phyloP scores from a whole-genome alignment of 2,113 vertebrate species.

The Xiphias gladius region DNA sequence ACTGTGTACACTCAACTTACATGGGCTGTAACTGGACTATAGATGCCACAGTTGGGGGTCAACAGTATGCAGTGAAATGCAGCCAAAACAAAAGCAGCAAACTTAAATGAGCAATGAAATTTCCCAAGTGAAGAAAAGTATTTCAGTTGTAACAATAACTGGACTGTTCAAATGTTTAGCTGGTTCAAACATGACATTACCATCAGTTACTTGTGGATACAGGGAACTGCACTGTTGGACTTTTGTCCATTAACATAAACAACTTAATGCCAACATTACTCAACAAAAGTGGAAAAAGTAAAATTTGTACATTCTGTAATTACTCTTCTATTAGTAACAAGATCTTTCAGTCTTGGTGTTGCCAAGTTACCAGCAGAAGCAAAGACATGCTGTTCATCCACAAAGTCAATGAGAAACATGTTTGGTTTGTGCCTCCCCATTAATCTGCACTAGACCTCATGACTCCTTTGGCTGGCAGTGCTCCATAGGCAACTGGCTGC shows the following conservation, averaged over 20 bases:
- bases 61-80: not conserved
- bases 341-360: constrained; percentile 69
- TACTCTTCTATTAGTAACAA: constrained; percentile 80
- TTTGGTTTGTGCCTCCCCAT: constrained; percentile 77
- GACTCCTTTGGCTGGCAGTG: constrained; percentile 70
- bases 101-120: not conserved
- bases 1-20: not conserved
- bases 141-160: constrained; percentile 37
- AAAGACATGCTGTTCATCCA: constrained; percentile 69
- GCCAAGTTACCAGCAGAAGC: constrained; percentile 73
- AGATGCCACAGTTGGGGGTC: constrained; percentile 3
- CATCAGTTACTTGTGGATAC: constrained; percentile 39
- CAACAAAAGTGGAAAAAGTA: constrained; percentile 66
- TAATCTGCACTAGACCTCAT: constrained; percentile 78
- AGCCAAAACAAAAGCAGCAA: constrained; percentile 4
- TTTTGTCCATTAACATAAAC: constrained; percentile 30
- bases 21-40: not conserved
- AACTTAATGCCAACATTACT: constrained; percentile 55
- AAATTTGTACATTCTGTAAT: constrained; percentile 75
- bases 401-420: constrained; percentile 80
- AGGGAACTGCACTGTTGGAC: constrained; percentile 47
- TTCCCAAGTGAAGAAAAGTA: not conserved
- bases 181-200: constrained; percentile 31
- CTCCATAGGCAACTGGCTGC: constrained; percentile 64
- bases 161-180: constrained; percentile 38